Evolutionary conservation across 53 echinoderm and acorn worm genomes (phyloP), one percentile per base, ranked within the genome.

Genomic region (Temnopleurus reevesii): DNA sequence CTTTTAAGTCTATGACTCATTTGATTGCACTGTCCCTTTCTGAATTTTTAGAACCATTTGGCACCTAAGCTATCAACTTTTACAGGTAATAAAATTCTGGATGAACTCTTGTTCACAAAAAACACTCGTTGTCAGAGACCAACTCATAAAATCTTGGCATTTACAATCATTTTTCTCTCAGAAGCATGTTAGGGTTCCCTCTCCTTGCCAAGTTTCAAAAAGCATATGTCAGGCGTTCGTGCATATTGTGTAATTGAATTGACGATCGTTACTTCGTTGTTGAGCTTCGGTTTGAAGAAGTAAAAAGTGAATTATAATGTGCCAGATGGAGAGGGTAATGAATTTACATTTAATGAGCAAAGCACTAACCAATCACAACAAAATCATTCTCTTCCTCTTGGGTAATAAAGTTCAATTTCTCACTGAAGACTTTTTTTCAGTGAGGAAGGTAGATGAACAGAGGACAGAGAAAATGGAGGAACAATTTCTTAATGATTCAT

Each of bases 11-110:
- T 63, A 63, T 63, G 31, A 63, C 18, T 63, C 63, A 63, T 31
- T 4, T 12, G 17, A 63, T 63, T 19, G 18, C 17, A 31, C 13
- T 31, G 30, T 1, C 24, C 24, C 24, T 7, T 63, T 33, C 13
- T 6, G 4, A 17, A 8, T 63, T 63, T 34, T 63, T 4, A 33
- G 33, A 12, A 34, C 31, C 49, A 49, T 49, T 12, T 49, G 49
- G 49, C 63, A 63, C 63, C 63, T 18, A 23, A 63, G 63, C 63
- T 63, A 15, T 63, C 63, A 63, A 63, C 18, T 31, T 63, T 63
- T 31, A 15, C 18, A 63, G 33, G 34, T 17, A 17, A 63, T 63
- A 63, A 63, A 63, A 63, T 31, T 31, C 63, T 63, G 18, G 63
- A 63, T 63, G 30, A 63, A 31, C 34, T 17, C 63, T 18, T 23